phyloP scores from a whole-genome alignment of 2,888 invertebrate genomes.

The Nemapogon koenigi region DNA sequence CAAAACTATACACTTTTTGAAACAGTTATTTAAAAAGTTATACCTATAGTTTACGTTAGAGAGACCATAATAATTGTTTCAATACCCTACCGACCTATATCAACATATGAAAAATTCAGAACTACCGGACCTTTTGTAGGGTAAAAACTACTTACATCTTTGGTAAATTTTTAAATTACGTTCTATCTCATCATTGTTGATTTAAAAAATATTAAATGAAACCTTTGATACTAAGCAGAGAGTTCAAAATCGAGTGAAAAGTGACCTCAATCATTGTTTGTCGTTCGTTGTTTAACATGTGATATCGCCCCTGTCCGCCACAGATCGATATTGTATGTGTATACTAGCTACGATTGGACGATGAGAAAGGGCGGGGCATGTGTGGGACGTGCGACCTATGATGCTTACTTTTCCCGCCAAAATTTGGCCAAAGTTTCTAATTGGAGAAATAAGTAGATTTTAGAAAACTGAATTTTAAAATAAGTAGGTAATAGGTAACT shows the following conservation, averaged over 20 bases:
- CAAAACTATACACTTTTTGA: too few species aligned
- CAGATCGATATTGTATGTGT: slow-evolving; percentile 63
- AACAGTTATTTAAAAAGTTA: too few species aligned
- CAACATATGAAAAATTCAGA: too few species aligned
- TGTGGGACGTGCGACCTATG: slow-evolving; percentile 40
- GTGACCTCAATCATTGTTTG: slow-evolving; percentile 22
- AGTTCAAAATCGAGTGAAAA: neutral
- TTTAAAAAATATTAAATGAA: neutral
- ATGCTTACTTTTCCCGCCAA: slow-evolving; percentile 54
- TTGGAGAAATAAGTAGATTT: neutral
- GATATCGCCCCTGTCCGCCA: slow-evolving; percentile 35
- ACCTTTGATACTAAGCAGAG: neutral
- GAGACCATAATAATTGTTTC: too few species aligned
- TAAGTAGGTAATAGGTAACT: too few species aligned
- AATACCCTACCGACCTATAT: too few species aligned
- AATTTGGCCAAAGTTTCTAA: slow-evolving; percentile 16
- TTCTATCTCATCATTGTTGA: neutral
- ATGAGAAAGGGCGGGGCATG: slow-evolving; percentile 53
- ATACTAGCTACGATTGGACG: slow-evolving; percentile 53
- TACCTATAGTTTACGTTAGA: too few species aligned
- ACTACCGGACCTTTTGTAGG: too few species aligned
- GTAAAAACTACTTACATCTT: too few species aligned
- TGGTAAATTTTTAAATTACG: slow-evolving; percentile 25
- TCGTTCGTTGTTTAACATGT: slow-evolving; percentile 61
- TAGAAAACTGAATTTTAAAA: too few species aligned